A percentile compares a stretch with the other conserved stretches of the same genome.
These are phyloP conservation scores for Tachina grossa DNA, from an alignment of 2,888 invertebrate species.

Conservation along the genomic window DNA sequence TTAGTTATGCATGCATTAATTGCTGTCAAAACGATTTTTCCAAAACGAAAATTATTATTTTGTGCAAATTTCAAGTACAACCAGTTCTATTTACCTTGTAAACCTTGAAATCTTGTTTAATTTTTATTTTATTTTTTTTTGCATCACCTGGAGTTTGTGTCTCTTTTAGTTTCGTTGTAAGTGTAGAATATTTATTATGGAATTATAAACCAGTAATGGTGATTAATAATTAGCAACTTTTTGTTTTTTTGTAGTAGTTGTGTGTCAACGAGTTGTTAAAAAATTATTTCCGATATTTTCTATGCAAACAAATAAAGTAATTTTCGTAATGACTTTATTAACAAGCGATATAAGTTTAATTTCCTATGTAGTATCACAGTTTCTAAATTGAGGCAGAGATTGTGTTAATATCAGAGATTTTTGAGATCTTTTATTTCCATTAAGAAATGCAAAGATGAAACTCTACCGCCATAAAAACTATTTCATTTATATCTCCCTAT, in stretches of 20 bases:
- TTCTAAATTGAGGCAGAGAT: too few relatives aligned
- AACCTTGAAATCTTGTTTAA: constrained; percentile 75
- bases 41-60: constrained; percentile 73
- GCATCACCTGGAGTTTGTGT: constrained; percentile 64
- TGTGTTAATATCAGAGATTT: too few relatives aligned
- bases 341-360: too few relatives aligned
- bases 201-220: constrained; percentile 42
- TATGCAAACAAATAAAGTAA: not conserved
- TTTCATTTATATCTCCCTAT: too few relatives aligned
- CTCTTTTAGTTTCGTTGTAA: constrained; percentile 19
- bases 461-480: too few relatives aligned
- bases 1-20: constrained; percentile 37
- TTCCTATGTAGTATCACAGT: too few relatives aligned
- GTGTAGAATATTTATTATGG: constrained; percentile 45
- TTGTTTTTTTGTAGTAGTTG: not conserved
- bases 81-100: constrained; percentile 74
- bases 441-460: too few relatives aligned
- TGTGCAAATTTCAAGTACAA: constrained; percentile 75
- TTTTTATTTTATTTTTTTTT: constrained; percentile 28
- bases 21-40: constrained; percentile 74
- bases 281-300: constrained; percentile 40
- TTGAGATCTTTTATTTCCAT: too few relatives aligned
- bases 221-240: constrained; percentile 1
- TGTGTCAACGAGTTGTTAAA: constrained; percentile 19
- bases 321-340: not conserved